Evolutionary conservation across 2,797 vertebrate genomes (phyloP), one percentile per base, ranked within the genome.

Genomic region (Typhlichthys subterraneus): DNA sequence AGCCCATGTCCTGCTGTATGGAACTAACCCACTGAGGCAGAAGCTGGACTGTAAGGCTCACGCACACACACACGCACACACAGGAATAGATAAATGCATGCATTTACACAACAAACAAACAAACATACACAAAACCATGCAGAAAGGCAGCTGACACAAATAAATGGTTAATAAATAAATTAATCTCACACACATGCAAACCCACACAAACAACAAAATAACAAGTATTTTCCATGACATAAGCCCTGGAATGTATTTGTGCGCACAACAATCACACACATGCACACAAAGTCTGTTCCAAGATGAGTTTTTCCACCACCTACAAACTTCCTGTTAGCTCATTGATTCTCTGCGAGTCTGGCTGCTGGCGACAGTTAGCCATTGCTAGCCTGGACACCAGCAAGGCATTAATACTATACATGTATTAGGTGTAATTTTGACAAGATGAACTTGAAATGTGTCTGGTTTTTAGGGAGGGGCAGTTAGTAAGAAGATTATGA

Each of bases 1-100:
- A 81, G 91, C 94, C 2, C 96, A 99, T 12, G 90, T 96, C 0
- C 88, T 97, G 69, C 93, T 98, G 45, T 99, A 99, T 0, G 97
- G 97, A 85, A 98, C 97, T 29, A 99, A 98, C 88, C 96, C 96
- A 12, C 92, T 99, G 77, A 90, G 97, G 63, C 96, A 97, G 90
- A 99, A 97, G 87, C 88, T 98, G 71, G 97, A 99, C 92, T 95
- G 96, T 96, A 95, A 96, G 94, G 55, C 14, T 5, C 52, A 55
- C 10, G 10, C 4, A 42, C 15, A 57, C 47, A 52, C 33, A 1
- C 56, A 15, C 42, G 23, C 2, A 29, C 17, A 11, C 12, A 15
- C 53, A 61, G 11, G 12, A 31, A 45, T 7, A 49, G 4, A 10
- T 31, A 50, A 14, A 53, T 13, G 50, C 53, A 46, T 19, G 5